Conservation (phyloP, 1,140 invertebrate genomes). For the Diachasma alloeum region DNA sequence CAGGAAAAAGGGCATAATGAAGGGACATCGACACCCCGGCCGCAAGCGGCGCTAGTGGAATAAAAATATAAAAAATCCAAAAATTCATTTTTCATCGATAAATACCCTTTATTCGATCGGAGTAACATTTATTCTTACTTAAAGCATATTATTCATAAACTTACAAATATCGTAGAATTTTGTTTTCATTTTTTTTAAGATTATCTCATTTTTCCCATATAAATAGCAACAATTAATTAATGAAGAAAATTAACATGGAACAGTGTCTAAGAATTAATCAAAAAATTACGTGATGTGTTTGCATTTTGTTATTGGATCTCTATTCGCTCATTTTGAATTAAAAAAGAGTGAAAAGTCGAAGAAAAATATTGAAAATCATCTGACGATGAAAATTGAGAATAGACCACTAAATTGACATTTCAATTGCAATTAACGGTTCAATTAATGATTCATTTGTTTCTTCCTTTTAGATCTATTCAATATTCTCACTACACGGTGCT, state of each 20-base stretch:
- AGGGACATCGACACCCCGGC: no score
- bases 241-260: slow-evolving; percentile 35
- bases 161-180: slow-evolving; percentile 63
- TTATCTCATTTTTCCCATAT: slow-evolving; percentile 29
- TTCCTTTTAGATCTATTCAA: slow-evolving; percentile 56
- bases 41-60: no score
- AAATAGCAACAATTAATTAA: slow-evolving; percentile 19
- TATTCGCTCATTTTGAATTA: background rate
- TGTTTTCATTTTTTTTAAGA: slow-evolving; percentile 40
- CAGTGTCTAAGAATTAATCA: background rate
- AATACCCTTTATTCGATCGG: slow-evolving; percentile 67
- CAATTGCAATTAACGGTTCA: slow-evolving; percentile 41
- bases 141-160: slow-evolving; percentile 60
- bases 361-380: background rate
- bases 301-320: background rate
- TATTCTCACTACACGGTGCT: slow-evolving; percentile 63
- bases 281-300: background rate
- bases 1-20: no score
- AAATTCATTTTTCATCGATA: slow-evolving; percentile 56
- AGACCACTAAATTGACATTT: slow-evolving; percentile 9
- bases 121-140: slow-evolving; percentile 67
- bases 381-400: slow-evolving; percentile 25
- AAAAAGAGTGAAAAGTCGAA: background rate
- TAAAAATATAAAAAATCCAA: background rate
- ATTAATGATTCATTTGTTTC: slow-evolving; percentile 47